phyloP scores from a whole-genome alignment of 2,888 invertebrate species.

The Cylloceria caligata region DNA sequence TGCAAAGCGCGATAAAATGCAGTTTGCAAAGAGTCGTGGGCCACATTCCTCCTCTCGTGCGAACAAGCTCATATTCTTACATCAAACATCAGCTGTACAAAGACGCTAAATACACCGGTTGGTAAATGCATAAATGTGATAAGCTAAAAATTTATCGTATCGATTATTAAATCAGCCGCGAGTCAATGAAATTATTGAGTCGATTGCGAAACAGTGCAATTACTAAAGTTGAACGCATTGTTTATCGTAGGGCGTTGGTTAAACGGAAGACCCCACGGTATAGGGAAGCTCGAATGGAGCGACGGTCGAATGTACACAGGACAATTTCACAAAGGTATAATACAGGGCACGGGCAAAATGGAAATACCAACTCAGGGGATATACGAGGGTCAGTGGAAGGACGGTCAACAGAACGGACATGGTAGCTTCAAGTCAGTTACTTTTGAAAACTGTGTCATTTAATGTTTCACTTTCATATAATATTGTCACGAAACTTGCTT shows the following conservation, averaged over 20 bases:
- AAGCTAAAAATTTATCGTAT: background rate
- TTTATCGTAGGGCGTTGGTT: conserved; percentile 88
- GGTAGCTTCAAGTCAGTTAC: conserved; percentile 88
- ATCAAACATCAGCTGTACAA: conserved; percentile 90
- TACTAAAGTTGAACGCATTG: background rate
- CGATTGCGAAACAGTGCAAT: background rate
- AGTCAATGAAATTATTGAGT: background rate
- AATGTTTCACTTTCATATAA: background rate
- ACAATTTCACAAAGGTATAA: conserved; percentile 90
- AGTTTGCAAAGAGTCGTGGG: conserved; percentile 88
- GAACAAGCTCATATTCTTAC: conserved; percentile 91
- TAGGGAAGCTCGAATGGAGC: conserved; percentile 92
- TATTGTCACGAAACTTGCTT: background rate
- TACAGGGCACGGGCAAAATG: conserved; percentile 90
- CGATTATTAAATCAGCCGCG: background rate
- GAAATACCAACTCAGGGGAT: conserved; percentile 88
- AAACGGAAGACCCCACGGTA: conserved; percentile 93
- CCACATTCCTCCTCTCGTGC: conserved; percentile 89
- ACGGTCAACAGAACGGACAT: conserved; percentile 93
- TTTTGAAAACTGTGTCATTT: conserved; percentile 59
- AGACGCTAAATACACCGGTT: conserved; percentile 91
- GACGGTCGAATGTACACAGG: conserved; percentile 94
- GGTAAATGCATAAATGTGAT: conserved; percentile 54
- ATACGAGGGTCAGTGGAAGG: conserved; percentile 93
- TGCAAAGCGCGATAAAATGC: conserved; percentile 90